Percentiles rank a stretch among this genome's conserved stretches.
Evolutionary conservation across 2,888 invertebrate species (phyloP).

Genomic region (Aporophyla nigra): DNA sequence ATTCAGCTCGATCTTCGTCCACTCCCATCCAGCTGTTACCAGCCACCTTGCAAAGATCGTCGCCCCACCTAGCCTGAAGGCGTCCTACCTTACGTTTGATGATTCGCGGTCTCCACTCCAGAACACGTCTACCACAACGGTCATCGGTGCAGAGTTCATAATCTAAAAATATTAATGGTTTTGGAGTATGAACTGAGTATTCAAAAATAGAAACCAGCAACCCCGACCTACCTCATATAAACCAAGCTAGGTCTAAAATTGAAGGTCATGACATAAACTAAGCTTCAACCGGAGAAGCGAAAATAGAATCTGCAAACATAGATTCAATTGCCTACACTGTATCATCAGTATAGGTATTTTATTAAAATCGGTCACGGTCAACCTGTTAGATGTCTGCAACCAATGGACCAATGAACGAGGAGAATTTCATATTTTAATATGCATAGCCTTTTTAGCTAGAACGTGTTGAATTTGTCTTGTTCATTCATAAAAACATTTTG

Average conservation of each 20-base stretch:
- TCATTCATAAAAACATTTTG: conserved; percentile 44
- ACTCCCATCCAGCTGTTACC: too few relatives aligned
- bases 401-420: conserved; percentile 42
- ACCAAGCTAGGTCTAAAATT: conserved; percentile 38
- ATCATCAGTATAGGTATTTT: conserved; percentile 49
- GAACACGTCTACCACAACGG: too few relatives aligned
- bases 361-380: conserved; percentile 72
- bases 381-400: conserved; percentile 60
- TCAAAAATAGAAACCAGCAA: neutral
- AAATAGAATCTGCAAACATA: conserved; percentile 62
- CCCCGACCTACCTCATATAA: neutral
- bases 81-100: too few relatives aligned
- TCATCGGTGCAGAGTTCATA: too few relatives aligned
- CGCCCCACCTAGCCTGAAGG: too few relatives aligned
- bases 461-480: conserved; percentile 28
- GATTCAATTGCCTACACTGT: conserved; percentile 50
- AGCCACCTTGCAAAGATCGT: too few relatives aligned
- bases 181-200: neutral
- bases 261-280: conserved; percentile 41
- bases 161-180: neutral
- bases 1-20: too few relatives aligned
- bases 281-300: conserved; percentile 33
- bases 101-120: too few relatives aligned
- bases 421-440: conserved; percentile 51
- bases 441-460: conserved; percentile 37